Evolutionary conservation across 2,113 vertebrate genomes (phyloP), one percentile per base, ranked within the genome.

Genomic region (Furnarius figulus): DNA sequence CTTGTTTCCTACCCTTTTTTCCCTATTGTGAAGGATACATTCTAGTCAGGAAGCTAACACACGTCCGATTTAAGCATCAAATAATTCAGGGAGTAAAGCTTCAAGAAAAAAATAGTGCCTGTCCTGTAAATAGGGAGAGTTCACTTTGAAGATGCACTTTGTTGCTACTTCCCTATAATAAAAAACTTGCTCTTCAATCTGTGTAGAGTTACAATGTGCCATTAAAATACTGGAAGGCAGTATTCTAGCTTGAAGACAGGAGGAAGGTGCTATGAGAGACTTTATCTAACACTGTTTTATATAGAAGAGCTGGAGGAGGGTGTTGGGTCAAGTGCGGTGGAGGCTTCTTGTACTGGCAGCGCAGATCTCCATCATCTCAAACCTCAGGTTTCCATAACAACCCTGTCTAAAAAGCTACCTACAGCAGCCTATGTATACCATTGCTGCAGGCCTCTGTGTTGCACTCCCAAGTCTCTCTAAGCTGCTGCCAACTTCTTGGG

Each of bases 321-420:
- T 42, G 42, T 55, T 87, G 39, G 84, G 79, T 93, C 88, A 91
- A 74, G 63, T 55, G 39, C 30, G 14, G 83, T 37, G 20, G 63
- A 76, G 33, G 53, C 35, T 89, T 68, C 59, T 79, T 16, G 18
- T 62, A n/a, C 33, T 0, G 0, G 15, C 42, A 59, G 30, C 17
- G 24, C 72, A 59, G 67, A 8, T 47, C 83, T 86, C 66, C 39
- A 2, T 78, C 44, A 52, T 74, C 35, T 93, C 77, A 52, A 80
- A 79, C 15, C 47, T 25, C 47, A 56, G 35, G 85, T 93, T 88
- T 88, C 90, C 49, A 22, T 91, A 88, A 91, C 90, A 91, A 85
- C 78, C 65, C 61, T 74, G 21, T 62, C 39, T 74, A 49, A 58
- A 87, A 77, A 44, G 10, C 44, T 56, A 14, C 35, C 37, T 72